Base-by-base conservation (phyloP, 1,140 invertebrate species). In the Drosophila funebris region DNA sequence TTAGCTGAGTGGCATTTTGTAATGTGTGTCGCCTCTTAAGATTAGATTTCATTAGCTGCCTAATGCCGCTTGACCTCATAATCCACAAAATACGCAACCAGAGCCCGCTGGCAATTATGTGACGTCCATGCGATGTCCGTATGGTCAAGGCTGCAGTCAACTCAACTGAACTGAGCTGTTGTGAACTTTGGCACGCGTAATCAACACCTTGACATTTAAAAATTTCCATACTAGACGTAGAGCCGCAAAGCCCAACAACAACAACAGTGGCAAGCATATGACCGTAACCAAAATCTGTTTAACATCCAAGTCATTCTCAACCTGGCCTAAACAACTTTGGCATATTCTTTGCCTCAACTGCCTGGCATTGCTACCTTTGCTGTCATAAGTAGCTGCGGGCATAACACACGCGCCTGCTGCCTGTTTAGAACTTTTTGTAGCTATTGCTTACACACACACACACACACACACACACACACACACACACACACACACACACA, bases 131-230 rank as follows among this genome's bases (percentile, higher is more conserved):
- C n/a, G 46, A 4, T 1, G 5, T 41, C 3, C 16, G 0, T 41
- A n/a, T 41, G n/a, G n/a, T 11, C n/a, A 18, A 41, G 14, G 4
- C 22, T 24, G 22, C 2, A 20, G 31, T 43, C 11, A 56, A 24
- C 48, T 53, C n/a, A 48, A 24, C 43, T 31, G 43, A 31, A 4
- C 29, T 24, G 1, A 37, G 24, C 11, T 13, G 9, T 27, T 4
- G 27, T 56, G 44, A 80, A 66, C 56, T 73, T 67, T 64, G 61
- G 43, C 79, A 78, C 27, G 62, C 58, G 78, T 69, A 82, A 77
- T 82, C 78, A 81, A 82, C 78, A 77, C 78, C 67, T 81, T 72
- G 43, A 61, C 43, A 80, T 72, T 76, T 43, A 22, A 52, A 52
- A 73, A 67, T 50, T 71, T 50, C 24, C 22, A 48, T 48, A 41